Conservation (phyloP, 2,113 vertebrate species). For the Tupaia tana region DNA sequence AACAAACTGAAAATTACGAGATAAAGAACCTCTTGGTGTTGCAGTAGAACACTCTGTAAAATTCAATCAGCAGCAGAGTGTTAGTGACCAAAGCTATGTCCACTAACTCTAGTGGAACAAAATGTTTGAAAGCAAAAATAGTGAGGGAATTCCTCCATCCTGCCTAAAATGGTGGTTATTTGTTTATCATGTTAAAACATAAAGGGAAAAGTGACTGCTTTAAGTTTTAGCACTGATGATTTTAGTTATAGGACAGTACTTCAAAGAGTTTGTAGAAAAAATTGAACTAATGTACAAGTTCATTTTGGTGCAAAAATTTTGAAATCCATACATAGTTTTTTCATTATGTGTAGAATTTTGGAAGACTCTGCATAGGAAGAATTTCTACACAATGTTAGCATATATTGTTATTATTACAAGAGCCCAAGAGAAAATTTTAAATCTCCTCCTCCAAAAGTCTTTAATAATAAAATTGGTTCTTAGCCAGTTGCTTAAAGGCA, state of each 20-base stretch:
- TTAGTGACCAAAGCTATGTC: neutral
- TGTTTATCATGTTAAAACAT: slow-evolving; percentile 27
- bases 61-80: neutral
- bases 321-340: no score
- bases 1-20: neutral
- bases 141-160: neutral
- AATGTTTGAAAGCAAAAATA: slow-evolving; percentile 24
- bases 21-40: neutral
- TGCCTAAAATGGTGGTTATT: slow-evolving; percentile 7
- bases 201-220: slow-evolving; percentile 12
- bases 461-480: slow-evolving; percentile 22
- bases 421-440: neutral
- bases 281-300: no score
- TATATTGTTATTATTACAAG: neutral
- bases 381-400: neutral
- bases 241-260: neutral
- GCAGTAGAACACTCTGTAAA: neutral
- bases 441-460: neutral
- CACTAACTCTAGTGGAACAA: neutral
- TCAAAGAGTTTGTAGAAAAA: no score
- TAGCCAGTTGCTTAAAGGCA: neutral
- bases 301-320: no score
- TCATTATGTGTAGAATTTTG: no score
- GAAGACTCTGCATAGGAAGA: neutral
- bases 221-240: slow-evolving; percentile 5